phyloP scores from a whole-genome alignment of 2,888 invertebrate species.

The Apodemia zela region DNA sequence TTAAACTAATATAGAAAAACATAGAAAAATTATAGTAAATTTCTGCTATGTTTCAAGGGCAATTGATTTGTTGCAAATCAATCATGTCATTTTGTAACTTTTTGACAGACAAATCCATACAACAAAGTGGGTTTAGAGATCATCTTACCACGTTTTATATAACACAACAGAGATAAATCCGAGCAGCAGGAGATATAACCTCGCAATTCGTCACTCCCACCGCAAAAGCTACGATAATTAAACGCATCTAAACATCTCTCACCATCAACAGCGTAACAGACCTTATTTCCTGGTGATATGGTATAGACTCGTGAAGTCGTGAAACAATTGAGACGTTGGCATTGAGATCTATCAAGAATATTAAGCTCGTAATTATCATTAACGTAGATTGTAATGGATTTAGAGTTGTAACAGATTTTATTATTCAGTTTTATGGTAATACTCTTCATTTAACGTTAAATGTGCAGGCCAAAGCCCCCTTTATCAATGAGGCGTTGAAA shows the following conservation, averaged over 20 bases:
- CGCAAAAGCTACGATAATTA: slow-evolving; percentile 12
- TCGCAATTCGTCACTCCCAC: slow-evolving; percentile 14
- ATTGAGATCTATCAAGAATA: slow-evolving; percentile 9
- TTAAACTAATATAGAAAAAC: no score
- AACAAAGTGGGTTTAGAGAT: not conserved
- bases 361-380: slow-evolving; percentile 9
- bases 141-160: not conserved
- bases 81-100: no score
- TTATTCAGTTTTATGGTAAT: not conserved
- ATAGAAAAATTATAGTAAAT: no score
- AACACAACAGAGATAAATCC: slow-evolving; percentile 3
- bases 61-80: no score
- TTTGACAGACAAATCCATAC: not conserved
- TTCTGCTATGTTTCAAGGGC: no score
- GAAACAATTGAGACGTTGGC: not conserved
- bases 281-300: not conserved
- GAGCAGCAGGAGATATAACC: slow-evolving; percentile 3
- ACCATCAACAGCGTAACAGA: not conserved
- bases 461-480: not conserved
- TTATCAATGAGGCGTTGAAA: not conserved
- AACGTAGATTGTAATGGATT: slow-evolving; percentile 9
- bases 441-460: not conserved
- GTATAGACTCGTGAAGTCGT: not conserved
- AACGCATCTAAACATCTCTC: slow-evolving; percentile 2
- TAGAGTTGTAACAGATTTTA: slow-evolving; percentile 1